phyloP scores from a whole-genome alignment of 2,113 vertebrate genomes.

The Poeciliopsis occidentalis region DNA sequence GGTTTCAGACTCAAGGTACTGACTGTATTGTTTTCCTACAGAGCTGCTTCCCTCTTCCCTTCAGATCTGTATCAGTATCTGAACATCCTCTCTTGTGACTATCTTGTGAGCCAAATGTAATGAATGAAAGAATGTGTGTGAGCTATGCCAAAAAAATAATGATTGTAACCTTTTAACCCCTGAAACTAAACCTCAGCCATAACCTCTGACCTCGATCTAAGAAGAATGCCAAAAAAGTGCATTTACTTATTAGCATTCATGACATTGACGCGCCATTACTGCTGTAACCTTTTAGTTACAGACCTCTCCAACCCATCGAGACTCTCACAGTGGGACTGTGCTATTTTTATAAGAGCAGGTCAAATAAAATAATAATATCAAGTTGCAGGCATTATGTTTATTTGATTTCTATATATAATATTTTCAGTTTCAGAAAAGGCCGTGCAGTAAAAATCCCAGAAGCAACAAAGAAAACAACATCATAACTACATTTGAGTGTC shows the following conservation, averaged over 20 bases:
- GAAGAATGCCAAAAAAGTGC: conserved; percentile 36
- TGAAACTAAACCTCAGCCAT: conserved; percentile 37
- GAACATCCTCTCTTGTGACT: not conserved
- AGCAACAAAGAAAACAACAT: not conserved
- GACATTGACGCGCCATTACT: conserved; percentile 35
- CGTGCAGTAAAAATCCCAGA: not conserved
- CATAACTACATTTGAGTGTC: not conserved
- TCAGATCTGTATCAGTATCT: conserved; percentile 13
- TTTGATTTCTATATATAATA: not conserved
- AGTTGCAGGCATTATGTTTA: not conserved
- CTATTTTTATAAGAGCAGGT: not conserved
- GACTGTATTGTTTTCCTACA: conserved; percentile 1
- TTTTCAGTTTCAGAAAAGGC: not conserved
- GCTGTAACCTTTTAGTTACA: conserved; percentile 31
- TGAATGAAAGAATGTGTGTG: conserved; percentile 42
- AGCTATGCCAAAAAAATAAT: conserved; percentile 58
- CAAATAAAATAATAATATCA: conserved; percentile 10
- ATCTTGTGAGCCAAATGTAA: conserved; percentile 9
- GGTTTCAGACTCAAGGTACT: conserved; percentile 1
- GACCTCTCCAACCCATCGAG: conserved; percentile 13
- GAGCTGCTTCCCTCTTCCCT: not conserved
- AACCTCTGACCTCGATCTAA: conserved; percentile 36
- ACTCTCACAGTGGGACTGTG: conserved; percentile 4
- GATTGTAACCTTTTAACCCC: conserved; percentile 60
- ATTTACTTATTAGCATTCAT: conserved; percentile 48